Evolutionary conservation across 1,140 invertebrate species (phyloP).

Genomic region (Solen grandis): DNA sequence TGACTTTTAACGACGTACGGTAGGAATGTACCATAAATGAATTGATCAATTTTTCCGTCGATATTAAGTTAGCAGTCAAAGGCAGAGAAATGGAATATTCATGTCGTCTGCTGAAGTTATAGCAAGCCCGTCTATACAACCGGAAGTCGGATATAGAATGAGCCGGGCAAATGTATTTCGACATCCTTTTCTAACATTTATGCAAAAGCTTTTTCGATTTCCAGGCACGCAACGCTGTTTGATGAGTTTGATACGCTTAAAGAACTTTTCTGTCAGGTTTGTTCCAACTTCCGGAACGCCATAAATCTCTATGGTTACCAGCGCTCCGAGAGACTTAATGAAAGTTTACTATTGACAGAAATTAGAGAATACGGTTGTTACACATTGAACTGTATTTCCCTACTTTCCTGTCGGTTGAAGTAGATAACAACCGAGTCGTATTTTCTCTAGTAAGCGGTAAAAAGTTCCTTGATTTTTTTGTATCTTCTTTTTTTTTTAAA

Average conservation of each 20-base stretch:
- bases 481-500: too few species aligned
- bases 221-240: constrained; percentile 54
- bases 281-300: constrained; percentile 51
- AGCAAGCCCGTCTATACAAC: constrained; percentile 43
- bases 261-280: constrained; percentile 55
- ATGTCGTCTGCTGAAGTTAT: constrained; percentile 53
- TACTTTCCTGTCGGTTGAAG: constrained; percentile 56
- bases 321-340: constrained; percentile 52
- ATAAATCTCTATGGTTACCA: constrained; percentile 46
- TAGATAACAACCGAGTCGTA: too few species aligned
- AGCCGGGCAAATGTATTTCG: constrained; percentile 49
- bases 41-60: constrained; percentile 56
- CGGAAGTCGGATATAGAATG: constrained; percentile 53
- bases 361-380: constrained; percentile 46
- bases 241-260: constrained; percentile 57
- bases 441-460: too few species aligned
- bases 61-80: constrained; percentile 58
- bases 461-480: too few species aligned
- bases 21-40: constrained; percentile 37
- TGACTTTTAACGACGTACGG: constrained; percentile 50
- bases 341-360: constrained; percentile 53
- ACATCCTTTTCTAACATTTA: constrained; percentile 32
- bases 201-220: constrained; percentile 49
- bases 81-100: constrained; percentile 58
- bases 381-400: constrained; percentile 54